Base-by-base conservation (phyloP, 2,113 vertebrate genomes). In the Sylvia atricapilla region DNA sequence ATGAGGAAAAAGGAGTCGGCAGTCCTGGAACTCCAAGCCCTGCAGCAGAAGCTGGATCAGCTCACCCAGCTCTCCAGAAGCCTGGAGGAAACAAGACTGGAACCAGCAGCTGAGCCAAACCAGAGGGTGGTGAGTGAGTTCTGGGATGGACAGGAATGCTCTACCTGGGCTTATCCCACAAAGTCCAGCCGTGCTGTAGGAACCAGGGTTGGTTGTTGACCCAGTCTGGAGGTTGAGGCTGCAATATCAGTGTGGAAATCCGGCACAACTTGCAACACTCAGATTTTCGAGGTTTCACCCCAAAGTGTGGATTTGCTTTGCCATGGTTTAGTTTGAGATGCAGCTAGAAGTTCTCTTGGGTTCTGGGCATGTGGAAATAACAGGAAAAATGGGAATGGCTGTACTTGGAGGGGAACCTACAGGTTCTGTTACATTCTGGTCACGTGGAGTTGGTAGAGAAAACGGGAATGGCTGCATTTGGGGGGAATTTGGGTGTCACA, bases 11-110 rank as follows among this genome's bases (percentile, higher is more conserved):
- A 98, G 90, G 97, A 98, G 85, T 97, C 93, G 0, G 97, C 96
- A 53, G 94, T 97, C 39, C 96, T 98, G 56, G 98, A 98, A 43
- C 97, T 98, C 23, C 97, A 98, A 22, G 82, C 96, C 4, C 84
- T 98, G 79, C 97, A 98, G 87, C 95, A 98, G 88, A 98, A 97
- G 91, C 95, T 98, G 94, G 96, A 98, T 23, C 96, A 98, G 84
- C 98, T 98, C 66, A 97, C 97, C 27, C 97, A 96, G 88, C 96
- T 98, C 75, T 82, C 97, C 86, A 87, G 96, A 63, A 96, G 91
- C 49, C 73, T 95, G 52, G 93, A 91, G 55, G 96, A 97, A 73
- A 87, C 92, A 0, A 67, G 50, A 2, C 77, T 91, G n/a, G 95
- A 95, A 68, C 60, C 86, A n/a, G 44, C 69, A 70, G 58, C 66